Evolutionary conservation across 2,797 vertebrate species (phyloP), one percentile per base, ranked within the genome.

Genomic region (Buphagus erythrorhynchus): DNA sequence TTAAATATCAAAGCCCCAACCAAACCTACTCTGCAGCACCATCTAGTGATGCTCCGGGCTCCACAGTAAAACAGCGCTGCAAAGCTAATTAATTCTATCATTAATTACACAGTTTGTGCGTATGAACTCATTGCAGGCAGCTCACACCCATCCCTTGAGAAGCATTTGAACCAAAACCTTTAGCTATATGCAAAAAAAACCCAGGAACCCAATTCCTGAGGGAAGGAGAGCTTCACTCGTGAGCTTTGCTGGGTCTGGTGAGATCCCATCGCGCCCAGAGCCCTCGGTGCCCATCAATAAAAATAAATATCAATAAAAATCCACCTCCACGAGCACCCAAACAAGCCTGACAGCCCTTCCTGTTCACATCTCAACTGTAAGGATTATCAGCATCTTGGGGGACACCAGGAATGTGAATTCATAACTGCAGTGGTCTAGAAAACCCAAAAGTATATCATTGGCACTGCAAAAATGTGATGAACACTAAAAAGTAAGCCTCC

Each of bases 1-100:
- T 45, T 55, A 29, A 77, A 43, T 9, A 15, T 13, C 65, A 46
- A 6, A 88, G 51, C 8, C 11, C 63, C 28, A 68, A 16, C 5
- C 45, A 93, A 84, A 9, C 20, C 46, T 68, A 20, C 93, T 93
- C 54, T 52, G 73, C 73, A 95, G 86, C 94, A 92, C 88, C 92
- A 93, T 86, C 79, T 93, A 88, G 79, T 55, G 82, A 91, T 48
- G 48, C 52, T 63, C 11, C 4, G 21, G 33, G 21, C 38, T 59
- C 55, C 67, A n/a, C 58, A 24, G 16, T 3, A 62, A 36, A 42
- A 16, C 46, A 33, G 22, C 6, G 3, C 9, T 8, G 38, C 58
- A 18, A 19, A 86, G 40, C 2, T 36, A 19, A 26, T 36, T 18
- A 24, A 26, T 29, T 16, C 40, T 15, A 19, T 6, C 16, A 8